These are phyloP conservation scores for Germaria angustata DNA, from an alignment of 2,888 invertebrate genomes.

Conservation along the genomic window DNA sequence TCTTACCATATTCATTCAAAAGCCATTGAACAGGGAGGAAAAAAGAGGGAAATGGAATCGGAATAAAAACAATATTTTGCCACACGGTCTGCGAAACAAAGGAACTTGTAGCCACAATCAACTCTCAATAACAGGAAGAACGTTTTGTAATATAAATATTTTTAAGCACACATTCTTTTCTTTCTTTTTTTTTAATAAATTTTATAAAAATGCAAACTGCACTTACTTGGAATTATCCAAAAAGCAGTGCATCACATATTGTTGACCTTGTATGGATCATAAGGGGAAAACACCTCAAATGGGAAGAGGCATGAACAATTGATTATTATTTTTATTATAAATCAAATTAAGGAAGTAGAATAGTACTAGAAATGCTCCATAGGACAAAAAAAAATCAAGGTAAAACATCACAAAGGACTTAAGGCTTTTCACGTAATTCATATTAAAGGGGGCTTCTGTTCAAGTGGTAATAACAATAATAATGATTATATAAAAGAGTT, in stretches of 20 bases:
- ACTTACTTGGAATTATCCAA: neutral
- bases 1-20: neutral
- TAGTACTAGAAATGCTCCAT: too few species aligned
- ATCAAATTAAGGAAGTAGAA: neutral
- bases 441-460: too few species aligned
- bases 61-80: slow-evolving; percentile 18
- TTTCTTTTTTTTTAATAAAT: neutral
- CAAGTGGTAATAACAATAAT: too few species aligned
- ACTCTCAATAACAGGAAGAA: slow-evolving; percentile 51
- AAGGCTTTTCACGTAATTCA: too few species aligned
- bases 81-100: slow-evolving; percentile 46
- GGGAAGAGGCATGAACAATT: neutral
- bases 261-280: slow-evolving; percentile 51
- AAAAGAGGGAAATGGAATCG: slow-evolving; percentile 7
- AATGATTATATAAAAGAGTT: too few species aligned
- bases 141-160: slow-evolving; percentile 37
- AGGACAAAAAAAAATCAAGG: too few species aligned
- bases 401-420: too few species aligned
- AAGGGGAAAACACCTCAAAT: slow-evolving; percentile 7
- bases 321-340: neutral
- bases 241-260: slow-evolving; percentile 7
- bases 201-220: neutral
- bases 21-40: neutral
- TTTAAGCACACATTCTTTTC: neutral
- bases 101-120: slow-evolving; percentile 34